A percentile compares a stretch with the other conserved stretches of the same genome.
phyloP scores from a whole-genome alignment of 2,888 invertebrate species.

The Mesochorus sp. region DNA sequence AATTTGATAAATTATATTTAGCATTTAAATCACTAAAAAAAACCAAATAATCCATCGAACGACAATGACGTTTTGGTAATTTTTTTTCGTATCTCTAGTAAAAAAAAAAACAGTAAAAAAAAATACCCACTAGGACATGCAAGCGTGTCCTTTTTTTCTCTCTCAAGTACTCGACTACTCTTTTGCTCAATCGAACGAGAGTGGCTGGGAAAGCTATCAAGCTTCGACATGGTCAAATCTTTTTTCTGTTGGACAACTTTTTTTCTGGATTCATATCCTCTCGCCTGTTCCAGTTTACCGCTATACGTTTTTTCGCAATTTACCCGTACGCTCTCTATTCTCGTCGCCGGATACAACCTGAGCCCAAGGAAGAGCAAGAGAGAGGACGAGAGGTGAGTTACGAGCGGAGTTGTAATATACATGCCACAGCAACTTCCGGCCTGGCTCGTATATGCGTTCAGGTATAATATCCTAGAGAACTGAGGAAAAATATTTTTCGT shows the following conservation, averaged over 20 bases:
- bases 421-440: constrained; percentile 34
- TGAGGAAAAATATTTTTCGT: constrained; percentile 36
- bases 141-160: background rate
- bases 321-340: background rate
- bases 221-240: constrained; percentile 25
- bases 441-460: constrained; percentile 3
- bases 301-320: constrained; percentile 32
- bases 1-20: too few species aligned
- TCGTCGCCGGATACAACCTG: constrained; percentile 1
- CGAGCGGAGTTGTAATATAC: constrained; percentile 45
- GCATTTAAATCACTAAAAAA: too few species aligned
- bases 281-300: background rate
- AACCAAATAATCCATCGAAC: too few species aligned
- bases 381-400: constrained; percentile 28
- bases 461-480: constrained; percentile 8
- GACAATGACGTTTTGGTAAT: too few species aligned
- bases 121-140: background rate
- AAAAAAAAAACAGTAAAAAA: too few species aligned
- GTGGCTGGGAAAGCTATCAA: constrained; percentile 3
- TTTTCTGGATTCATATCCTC: background rate
- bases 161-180: background rate
- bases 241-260: constrained; percentile 18
- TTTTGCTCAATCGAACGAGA: constrained; percentile 29
- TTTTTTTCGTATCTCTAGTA: too few species aligned
- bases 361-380: background rate